Percentiles rank a stretch among this genome's conserved stretches.
Conservation (phyloP, 2,888 invertebrate species). For the Papilio protenor region DNA sequence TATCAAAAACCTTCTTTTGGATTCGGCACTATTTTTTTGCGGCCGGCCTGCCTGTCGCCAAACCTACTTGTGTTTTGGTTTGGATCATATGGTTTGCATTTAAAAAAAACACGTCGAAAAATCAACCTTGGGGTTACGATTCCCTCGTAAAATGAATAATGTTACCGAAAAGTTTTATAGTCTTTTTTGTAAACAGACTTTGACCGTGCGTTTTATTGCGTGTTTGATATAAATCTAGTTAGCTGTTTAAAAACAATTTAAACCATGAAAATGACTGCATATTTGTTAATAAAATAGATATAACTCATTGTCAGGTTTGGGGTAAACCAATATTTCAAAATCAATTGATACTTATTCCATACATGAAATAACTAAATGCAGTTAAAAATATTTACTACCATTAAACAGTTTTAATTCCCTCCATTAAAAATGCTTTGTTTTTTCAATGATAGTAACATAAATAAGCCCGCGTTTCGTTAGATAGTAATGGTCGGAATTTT, state of each 20-base stretch:
- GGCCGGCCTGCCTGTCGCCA: too few relatives aligned
- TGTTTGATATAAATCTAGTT: slow-evolving; percentile 1
- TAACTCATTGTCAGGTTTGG: background rate
- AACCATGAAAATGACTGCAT: background rate
- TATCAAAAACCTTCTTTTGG: too few relatives aligned
- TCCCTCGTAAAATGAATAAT: background rate
- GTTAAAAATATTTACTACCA: background rate
- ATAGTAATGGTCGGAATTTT: slow-evolving; percentile 29
- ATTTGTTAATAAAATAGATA: background rate
- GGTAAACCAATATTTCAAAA: background rate
- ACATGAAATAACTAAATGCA: background rate
- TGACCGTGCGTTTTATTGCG: background rate
- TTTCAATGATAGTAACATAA: slow-evolving; percentile 18
- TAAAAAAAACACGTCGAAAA: background rate
- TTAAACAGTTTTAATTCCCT: slow-evolving; percentile 11
- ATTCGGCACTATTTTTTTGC: too few relatives aligned
- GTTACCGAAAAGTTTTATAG: slow-evolving; percentile 14
- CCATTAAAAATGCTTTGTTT: slow-evolving; percentile 24
- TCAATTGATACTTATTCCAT: background rate
- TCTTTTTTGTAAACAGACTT: slow-evolving; percentile 13
- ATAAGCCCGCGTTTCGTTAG: slow-evolving; percentile 21
- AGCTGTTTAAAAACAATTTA: slow-evolving; percentile 6
- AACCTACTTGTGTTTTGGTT: too few relatives aligned
- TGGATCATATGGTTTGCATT: too few relatives aligned
- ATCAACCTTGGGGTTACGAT: background rate